A percentile compares a stretch with the other conserved stretches of the same genome.
Evolutionary conservation across 2,113 vertebrate species (phyloP).

Genomic region (Pygoscelis adeliae): DNA sequence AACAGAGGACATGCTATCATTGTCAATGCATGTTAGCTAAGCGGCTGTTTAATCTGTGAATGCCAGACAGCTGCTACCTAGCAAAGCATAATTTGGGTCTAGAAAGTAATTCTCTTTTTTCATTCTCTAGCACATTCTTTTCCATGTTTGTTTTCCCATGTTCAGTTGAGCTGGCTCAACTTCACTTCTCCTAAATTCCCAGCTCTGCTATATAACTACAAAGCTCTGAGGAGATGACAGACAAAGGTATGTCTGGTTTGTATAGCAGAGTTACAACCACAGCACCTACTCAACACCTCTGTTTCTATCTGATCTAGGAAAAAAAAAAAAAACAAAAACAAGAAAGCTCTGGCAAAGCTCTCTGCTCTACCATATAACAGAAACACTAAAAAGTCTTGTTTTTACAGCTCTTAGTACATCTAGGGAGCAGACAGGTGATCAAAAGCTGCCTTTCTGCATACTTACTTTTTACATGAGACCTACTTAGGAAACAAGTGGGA

Average conservation of each 20-base stretch:
- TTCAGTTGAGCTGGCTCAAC: background rate
- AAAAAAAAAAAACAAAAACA: background rate
- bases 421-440: background rate
- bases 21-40: constrained; percentile 2
- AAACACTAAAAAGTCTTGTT: background rate
- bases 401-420: background rate
- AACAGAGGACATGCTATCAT: background rate
- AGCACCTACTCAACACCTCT: background rate
- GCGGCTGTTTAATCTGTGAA: background rate
- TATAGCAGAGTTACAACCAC: background rate
- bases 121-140: constrained; percentile 48
- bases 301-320: background rate
- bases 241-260: background rate
- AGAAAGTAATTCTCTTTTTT: constrained; percentile 18
- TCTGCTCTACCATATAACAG: background rate
- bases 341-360: background rate
- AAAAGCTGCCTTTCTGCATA: background rate
- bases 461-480: background rate
- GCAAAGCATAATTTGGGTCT: constrained; percentile 28
- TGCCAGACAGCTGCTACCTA: constrained; percentile 57
- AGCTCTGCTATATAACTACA: background rate
- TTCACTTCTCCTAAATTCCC: background rate
- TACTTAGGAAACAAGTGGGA: background rate
- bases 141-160: constrained; percentile 45
- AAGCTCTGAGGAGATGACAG: background rate